Base-by-base conservation (phyloP, 2,113 vertebrate species). In the Pedionomus torquatus region DNA sequence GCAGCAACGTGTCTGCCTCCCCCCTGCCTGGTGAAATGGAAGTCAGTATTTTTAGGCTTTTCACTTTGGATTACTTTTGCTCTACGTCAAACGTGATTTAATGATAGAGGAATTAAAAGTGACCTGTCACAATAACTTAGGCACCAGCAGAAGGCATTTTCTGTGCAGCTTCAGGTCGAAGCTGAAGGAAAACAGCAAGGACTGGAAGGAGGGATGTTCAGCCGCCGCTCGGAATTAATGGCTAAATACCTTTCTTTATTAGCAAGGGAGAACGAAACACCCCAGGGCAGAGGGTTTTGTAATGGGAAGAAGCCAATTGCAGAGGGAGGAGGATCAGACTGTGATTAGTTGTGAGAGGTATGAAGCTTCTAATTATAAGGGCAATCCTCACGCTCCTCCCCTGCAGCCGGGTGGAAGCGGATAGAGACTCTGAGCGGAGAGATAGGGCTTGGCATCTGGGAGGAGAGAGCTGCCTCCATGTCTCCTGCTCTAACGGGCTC, bases 21-120 rank as follows among this genome's bases (percentile, higher is more conserved):
- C 31, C 11, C 19, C 31, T 19, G 23, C 43, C 28, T 61, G 30
- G 13, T 13, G 13, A 88, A 92, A 63, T 0, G 1, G 7, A 37
- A 88, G 25, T 58, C 23, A 35, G 58, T 63, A 81, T 77, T 66
- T 82, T 77, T 26, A 83, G 74, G 43, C 31, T 37, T 71, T 89
- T 52, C 2, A 1, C 41, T 89, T 69, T 7, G 11, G 24, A 49
- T 93, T 89, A 57, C 81, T 91, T 95, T 57, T 94, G 39, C 14
- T 85, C 21, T 37, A 2, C 54, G 19, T 80, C 58, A 93, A 85
- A 77, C 43, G 49, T 24, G 4, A 77, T 90, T 85, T 85, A 54
- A 55, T 66, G 63, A 77, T 57, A 72, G n/a, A 80, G 44, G 89
- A 96, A 95, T 93, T 86, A 77, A 48, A 91, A 83, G 13, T 35